phyloP scores from a whole-genome alignment of 2,797 vertebrate species.

The Lophius americanus region DNA sequence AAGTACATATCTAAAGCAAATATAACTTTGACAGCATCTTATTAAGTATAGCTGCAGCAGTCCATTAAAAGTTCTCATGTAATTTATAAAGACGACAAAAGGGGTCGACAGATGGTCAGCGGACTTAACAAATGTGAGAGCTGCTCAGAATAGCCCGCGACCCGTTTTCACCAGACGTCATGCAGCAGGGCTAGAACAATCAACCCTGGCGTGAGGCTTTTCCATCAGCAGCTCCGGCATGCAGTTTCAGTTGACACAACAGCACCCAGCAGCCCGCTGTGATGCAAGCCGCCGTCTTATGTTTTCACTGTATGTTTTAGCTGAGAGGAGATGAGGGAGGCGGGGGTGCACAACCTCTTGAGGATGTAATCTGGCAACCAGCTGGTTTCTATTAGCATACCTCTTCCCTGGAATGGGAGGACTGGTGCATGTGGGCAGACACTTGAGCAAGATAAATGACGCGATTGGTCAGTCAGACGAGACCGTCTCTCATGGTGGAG shows the following conservation, averaged over 20 bases:
- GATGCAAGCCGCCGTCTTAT: constrained; percentile 39
- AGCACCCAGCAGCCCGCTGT: constrained; percentile 57
- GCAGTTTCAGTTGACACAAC: constrained; percentile 65
- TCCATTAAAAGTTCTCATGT: constrained; percentile 37
- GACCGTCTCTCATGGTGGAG: constrained; percentile 45
- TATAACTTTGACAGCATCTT: constrained; percentile 24
- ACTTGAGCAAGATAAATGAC: constrained; percentile 75
- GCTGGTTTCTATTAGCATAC: constrained; percentile 84
- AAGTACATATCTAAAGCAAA: constrained; percentile 22
- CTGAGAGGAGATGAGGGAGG: constrained; percentile 25
- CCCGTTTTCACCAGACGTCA: constrained; percentile 43
- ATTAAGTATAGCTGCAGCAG: constrained; percentile 19
- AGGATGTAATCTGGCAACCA: constrained; percentile 72
- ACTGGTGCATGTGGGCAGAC: constrained; percentile 71
- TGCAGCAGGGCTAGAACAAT: constrained; percentile 55
- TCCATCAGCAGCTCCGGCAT: constrained; percentile 62
- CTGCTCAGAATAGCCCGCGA: constrained; percentile 57
- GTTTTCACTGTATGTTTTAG: constrained; percentile 65
- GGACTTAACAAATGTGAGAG: constrained; percentile 46
- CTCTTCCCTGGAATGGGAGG: constrained; percentile 66
- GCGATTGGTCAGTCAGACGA: constrained; percentile 59
- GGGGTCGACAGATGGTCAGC: constrained; percentile 52
- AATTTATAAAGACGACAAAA: constrained; percentile 50
- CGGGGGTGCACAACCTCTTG: constrained; percentile 20
- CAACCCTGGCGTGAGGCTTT: constrained; percentile 61